These are phyloP conservation scores for Simalia tracyae DNA, from an alignment of 2,797 vertebrate genomes.

Conservation along the genomic window DNA sequence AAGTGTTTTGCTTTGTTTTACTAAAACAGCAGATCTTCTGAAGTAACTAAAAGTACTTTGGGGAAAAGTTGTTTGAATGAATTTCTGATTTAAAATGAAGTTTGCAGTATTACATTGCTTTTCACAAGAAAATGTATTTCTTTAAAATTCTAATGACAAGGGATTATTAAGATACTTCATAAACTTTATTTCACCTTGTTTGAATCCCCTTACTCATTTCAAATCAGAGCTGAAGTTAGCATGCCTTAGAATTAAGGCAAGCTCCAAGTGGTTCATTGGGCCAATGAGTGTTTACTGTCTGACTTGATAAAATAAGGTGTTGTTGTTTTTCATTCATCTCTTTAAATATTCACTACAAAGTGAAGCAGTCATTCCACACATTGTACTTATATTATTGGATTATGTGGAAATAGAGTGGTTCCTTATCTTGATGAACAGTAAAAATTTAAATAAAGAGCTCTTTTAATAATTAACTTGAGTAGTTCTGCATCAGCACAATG, in stretches of 20 bases:
- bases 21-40: not conserved
- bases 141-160: constrained; percentile 26
- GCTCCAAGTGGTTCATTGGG: constrained; percentile 6
- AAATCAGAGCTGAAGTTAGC: constrained; percentile 20
- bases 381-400: constrained; percentile 37
- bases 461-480: constrained; percentile 50
- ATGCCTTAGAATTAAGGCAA: constrained; percentile 24
- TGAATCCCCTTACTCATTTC: not conserved
- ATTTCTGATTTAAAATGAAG: not conserved
- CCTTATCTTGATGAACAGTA: constrained; percentile 49
- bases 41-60: not conserved
- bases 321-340: constrained; percentile 51
- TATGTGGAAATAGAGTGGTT: constrained; percentile 30
- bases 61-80: not conserved
- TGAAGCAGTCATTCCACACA: constrained; percentile 29
- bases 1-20: not conserved
- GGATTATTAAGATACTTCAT: not conserved
- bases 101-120: not conserved
- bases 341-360: constrained; percentile 43
- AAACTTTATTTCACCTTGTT: constrained; percentile 17
- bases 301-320: constrained; percentile 4
- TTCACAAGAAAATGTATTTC: not conserved
- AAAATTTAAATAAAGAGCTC: constrained; percentile 47
- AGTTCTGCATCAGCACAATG: constrained; percentile 45
- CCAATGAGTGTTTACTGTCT: constrained; percentile 13